Evolutionary conservation across 2,888 invertebrate genomes (phyloP).

Genomic region (Agrotis exclamationis): DNA sequence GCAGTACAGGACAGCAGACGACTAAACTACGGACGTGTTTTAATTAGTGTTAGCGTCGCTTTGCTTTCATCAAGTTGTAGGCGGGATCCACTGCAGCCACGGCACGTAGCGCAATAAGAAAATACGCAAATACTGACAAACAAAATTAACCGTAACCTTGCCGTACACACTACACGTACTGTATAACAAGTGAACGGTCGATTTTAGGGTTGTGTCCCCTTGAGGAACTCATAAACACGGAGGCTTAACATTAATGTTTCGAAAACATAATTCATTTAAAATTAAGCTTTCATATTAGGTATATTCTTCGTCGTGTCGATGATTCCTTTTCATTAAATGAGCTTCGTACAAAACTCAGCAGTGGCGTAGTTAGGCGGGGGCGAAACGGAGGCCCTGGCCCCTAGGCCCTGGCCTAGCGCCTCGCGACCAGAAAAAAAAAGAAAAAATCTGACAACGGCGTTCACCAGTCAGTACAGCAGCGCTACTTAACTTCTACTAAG

Average conservation of each 20-base stretch:
- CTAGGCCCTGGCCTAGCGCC: too few species aligned
- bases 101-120: background rate
- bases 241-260: background rate
- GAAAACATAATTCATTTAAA: constrained; percentile 21
- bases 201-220: background rate
- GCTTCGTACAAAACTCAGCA: background rate
- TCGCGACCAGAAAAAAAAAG: too few species aligned
- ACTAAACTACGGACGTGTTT: too few species aligned
- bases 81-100: background rate
- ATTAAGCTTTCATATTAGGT: constrained; percentile 16
- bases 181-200: background rate
- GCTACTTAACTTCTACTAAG: too few species aligned
- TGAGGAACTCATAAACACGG: background rate
- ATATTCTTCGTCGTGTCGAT: background rate
- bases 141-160: background rate
- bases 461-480: too few species aligned
- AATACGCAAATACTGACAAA: background rate
- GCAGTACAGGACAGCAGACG: too few species aligned
- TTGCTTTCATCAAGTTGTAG: background rate
- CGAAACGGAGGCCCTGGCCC: too few species aligned
- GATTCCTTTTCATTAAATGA: background rate
- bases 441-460: too few species aligned
- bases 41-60: background rate
- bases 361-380: too few species aligned
- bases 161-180: background rate